Evolutionary conservation across 2,797 vertebrate species (phyloP).

Genomic region (Rhodeus uyekii): DNA sequence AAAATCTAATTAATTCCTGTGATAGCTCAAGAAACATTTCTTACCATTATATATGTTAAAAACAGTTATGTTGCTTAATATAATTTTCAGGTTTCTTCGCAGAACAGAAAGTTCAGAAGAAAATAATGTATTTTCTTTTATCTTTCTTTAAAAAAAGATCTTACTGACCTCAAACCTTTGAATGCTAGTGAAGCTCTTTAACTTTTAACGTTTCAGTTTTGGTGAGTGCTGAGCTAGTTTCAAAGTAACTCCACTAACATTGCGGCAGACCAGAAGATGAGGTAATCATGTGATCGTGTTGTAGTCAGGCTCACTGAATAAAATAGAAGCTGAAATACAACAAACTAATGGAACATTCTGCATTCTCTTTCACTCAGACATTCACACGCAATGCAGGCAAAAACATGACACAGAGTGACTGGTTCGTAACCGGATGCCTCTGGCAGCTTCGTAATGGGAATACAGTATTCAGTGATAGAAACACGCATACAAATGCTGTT

Average conservation of each 20-base stretch:
- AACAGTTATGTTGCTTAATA: too few relatives aligned
- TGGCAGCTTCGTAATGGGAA: constrained; percentile 27
- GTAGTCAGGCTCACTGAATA: neutral
- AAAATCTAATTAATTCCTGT: neutral
- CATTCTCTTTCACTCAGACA: neutral
- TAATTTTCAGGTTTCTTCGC: too few relatives aligned
- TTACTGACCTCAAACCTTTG: too few relatives aligned
- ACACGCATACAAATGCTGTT: neutral
- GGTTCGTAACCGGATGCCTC: constrained; percentile 17
- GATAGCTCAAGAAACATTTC: too few relatives aligned
- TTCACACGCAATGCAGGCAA: neutral
- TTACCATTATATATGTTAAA: too few relatives aligned
- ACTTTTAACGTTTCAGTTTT: neutral
- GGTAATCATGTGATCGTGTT: neutral
- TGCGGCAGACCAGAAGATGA: neutral
- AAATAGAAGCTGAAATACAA: neutral
- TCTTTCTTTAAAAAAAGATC: too few relatives aligned
- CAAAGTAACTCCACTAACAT: neutral
- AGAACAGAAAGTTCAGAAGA: too few relatives aligned
- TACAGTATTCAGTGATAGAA: constrained; percentile 24
- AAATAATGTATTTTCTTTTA: too few relatives aligned
- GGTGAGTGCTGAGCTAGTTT: neutral
- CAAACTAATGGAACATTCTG: neutral
- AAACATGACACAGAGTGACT: neutral
- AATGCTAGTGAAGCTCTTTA: neutral